Percentiles rank a stretch among this genome's conserved stretches.
Conservation (phyloP, 2,797 vertebrate genomes). For the Gila robusta region DNA sequence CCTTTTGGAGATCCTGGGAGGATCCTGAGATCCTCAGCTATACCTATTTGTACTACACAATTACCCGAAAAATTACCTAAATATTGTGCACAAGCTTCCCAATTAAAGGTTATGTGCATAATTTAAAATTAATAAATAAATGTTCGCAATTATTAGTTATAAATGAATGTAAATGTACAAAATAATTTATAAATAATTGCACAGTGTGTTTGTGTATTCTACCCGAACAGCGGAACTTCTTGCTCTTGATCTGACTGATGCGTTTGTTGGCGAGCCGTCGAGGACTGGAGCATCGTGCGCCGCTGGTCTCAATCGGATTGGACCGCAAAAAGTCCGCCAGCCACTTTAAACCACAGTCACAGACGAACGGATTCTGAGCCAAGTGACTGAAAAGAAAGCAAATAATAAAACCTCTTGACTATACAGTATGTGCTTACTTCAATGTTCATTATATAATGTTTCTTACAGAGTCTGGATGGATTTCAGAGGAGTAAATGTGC, state of each 20-base stretch:
- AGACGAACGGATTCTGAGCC: slow-evolving; percentile 98
- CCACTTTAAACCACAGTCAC: slow-evolving; percentile 99
- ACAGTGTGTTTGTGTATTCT: slow-evolving; percentile 59
- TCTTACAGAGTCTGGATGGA: slow-evolving; percentile 96
- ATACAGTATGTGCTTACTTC: background rate
- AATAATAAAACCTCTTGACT: background rate
- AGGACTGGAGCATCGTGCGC: slow-evolving; percentile 95
- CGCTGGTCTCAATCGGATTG: slow-evolving; percentile 97
- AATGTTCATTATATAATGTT: background rate
- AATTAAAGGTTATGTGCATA: background rate
- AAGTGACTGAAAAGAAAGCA: slow-evolving; percentile 80
- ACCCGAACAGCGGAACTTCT: slow-evolving; percentile 99
- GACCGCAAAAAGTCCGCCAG: slow-evolving; percentile 94
- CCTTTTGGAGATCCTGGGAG: too few relatives aligned
- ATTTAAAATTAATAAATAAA: background rate
- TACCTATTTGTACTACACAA: too few relatives aligned
- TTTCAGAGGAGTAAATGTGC: slow-evolving; percentile 92
- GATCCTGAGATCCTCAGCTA: too few relatives aligned
- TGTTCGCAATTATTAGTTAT: background rate
- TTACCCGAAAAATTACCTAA: background rate
- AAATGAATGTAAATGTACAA: background rate
- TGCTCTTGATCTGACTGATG: slow-evolving; percentile 99
- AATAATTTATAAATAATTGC: background rate
- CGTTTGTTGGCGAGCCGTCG: slow-evolving; percentile 97
- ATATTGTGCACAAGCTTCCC: background rate